Evolutionary conservation across 2,113 vertebrate species (phyloP), one percentile per base, ranked within the genome.

Genomic region (Hemibagrus wyckioides): DNA sequence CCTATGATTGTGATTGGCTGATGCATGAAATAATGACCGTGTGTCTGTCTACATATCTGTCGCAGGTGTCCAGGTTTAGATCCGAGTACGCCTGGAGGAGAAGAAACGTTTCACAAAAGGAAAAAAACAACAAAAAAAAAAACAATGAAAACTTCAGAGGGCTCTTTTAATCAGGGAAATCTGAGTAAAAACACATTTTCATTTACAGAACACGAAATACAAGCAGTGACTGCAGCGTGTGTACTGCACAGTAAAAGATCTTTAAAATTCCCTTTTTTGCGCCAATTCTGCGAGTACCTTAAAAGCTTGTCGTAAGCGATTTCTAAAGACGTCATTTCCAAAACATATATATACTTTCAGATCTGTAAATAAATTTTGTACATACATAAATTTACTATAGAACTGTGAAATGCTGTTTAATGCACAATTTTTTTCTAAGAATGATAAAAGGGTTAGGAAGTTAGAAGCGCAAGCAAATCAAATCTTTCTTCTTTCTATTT

Each of bases 361-460:
- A 84, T 89, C 85, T 88, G 88, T 86, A 87, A 90, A 91, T 91
- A 88, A 89, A 86, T 77, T 90, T 87, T 89, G 82, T 90, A 87
- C 84, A 87, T 89, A 82, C 67, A 89, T 69, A 83, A 86, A 87
- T 86, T 75, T 86, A 73, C 63, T 87, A 87, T 90, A 85, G 65
- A 86, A 80, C 85, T 88, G 80, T 85, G 30, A 80, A 83, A 77
- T 85, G 79, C 69, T 67, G 54, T 84, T 85, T 56, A 86, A 87
- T 80, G 88, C 85, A 79, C 52, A 81, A n/a, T n/a, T n/a, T 44
- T 75, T 52, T 86, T 67, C 44, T 52, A 82, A 89, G 57, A 67
- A 88, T 85, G 79, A 39, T 82, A 88, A 80, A n/a, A 84, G 63
- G 75, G 85, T 63, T 87, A 88, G 83, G 67, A 86, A 28, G 89